Conservation (phyloP, 2,113 vertebrate genomes). For the Zosterops pallidus region DNA sequence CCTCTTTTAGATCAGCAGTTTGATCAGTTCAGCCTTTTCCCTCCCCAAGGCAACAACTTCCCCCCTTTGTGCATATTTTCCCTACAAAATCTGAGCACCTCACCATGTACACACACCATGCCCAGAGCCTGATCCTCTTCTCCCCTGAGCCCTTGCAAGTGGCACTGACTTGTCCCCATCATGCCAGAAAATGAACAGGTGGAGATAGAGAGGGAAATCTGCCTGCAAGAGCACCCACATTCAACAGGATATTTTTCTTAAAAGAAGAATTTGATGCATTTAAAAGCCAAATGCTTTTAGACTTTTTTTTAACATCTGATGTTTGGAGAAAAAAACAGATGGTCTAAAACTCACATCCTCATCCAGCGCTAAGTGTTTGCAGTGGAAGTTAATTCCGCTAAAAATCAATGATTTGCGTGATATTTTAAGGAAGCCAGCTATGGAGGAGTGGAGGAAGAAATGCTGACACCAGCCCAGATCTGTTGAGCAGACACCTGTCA, state of each 20-base stretch:
- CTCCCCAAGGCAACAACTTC: slow-evolving; percentile 77
- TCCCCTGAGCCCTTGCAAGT: neutral
- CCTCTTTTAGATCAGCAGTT: slow-evolving; percentile 73
- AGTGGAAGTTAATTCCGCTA: neutral
- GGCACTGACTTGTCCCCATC: neutral
- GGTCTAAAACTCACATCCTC: neutral
- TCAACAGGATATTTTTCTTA: neutral
- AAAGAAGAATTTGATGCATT: neutral
- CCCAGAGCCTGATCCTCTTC: neutral
- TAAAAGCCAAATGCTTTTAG: neutral
- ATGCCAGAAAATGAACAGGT: neutral
- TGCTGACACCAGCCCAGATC: neutral
- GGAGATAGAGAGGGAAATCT: neutral
- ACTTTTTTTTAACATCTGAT: neutral
- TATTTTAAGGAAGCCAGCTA: neutral
- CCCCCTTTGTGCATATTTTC: slow-evolving; percentile 28
- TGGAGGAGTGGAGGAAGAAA: neutral
- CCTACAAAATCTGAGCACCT: neutral
- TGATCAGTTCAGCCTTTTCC: slow-evolving; percentile 72
- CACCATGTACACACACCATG: accelerated
- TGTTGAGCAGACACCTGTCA: neutral
- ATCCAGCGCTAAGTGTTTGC: neutral
- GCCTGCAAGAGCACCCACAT: neutral
- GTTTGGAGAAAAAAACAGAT: neutral
- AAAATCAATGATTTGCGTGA: neutral